Conservation (phyloP, 35 echinoderm and acorn worm genomes). For the Diadema setosum region DNA sequence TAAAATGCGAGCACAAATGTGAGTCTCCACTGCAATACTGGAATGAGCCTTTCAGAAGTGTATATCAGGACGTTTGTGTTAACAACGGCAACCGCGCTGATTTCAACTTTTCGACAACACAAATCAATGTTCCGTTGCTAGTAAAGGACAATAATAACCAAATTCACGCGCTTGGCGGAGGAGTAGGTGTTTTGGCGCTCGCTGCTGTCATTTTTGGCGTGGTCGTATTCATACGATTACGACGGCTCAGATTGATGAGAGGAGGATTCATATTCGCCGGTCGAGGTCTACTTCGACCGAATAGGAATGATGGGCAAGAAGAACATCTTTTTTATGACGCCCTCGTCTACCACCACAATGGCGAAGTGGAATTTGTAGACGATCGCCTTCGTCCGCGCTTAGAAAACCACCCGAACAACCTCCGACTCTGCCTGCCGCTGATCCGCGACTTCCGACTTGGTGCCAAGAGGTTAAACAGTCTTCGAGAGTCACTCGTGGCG, state of each 20-base stretch:
- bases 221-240: not conserved
- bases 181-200: not conserved
- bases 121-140: not conserved
- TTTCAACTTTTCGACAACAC: not conserved
- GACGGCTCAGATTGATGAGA: not conserved
- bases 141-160: not conserved
- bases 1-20: not conserved
- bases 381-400: not conserved
- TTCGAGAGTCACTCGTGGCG: not conserved
- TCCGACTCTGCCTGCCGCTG: not conserved
- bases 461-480: conserved; percentile 1
- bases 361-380: not conserved
- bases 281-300: not conserved
- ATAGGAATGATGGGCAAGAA: not conserved
- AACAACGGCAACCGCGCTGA: no score
- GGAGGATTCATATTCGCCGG: not conserved
- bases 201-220: not conserved
- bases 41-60: not conserved
- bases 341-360: not conserved
- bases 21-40: not conserved
- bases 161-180: not conserved
- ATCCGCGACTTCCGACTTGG: not conserved
- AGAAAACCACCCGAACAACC: not conserved
- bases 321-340: not conserved
- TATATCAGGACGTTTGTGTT: not conserved